A percentile compares a stretch with the other conserved stretches of the same genome.
Conservation (phyloP, 2,888 invertebrate species). For the Heterodera filipjevi region DNA sequence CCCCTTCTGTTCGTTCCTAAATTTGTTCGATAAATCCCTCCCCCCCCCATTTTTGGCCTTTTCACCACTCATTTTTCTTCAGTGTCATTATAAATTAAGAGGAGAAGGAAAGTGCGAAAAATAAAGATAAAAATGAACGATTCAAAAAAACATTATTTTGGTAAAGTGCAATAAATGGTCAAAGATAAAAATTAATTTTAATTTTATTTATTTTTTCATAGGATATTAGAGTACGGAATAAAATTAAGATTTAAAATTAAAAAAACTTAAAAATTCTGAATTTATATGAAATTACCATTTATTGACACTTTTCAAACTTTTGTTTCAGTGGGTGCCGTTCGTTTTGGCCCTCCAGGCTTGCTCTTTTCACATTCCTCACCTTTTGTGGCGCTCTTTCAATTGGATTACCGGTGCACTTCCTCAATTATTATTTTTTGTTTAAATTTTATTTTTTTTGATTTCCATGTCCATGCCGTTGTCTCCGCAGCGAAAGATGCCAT, state of each 20-base stretch:
- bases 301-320: too few relatives aligned
- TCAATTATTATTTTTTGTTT: neutral
- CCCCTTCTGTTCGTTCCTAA: neutral
- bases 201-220: too few relatives aligned
- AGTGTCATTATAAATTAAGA: neutral
- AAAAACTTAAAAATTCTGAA: neutral
- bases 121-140: neutral
- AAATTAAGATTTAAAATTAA: too few relatives aligned
- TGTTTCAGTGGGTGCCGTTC: constrained; percentile 63
- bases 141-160: too few relatives aligned
- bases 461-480: constrained; percentile 46
- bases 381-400: constrained; percentile 63
- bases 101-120: neutral
- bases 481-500: constrained; percentile 35
- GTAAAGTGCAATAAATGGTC: too few relatives aligned
- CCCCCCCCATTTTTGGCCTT: neutral
- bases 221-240: too few relatives aligned
- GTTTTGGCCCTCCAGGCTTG: constrained; percentile 62
- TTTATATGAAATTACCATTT: neutral
- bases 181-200: neutral
- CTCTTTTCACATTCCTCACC: constrained; percentile 60
- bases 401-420: constrained; percentile 55
- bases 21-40: neutral
- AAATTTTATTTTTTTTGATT: constrained; percentile 32
- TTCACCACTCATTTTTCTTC: neutral